phyloP scores from a whole-genome alignment of 2,113 vertebrate species.

The Galeopterus variegatus region DNA sequence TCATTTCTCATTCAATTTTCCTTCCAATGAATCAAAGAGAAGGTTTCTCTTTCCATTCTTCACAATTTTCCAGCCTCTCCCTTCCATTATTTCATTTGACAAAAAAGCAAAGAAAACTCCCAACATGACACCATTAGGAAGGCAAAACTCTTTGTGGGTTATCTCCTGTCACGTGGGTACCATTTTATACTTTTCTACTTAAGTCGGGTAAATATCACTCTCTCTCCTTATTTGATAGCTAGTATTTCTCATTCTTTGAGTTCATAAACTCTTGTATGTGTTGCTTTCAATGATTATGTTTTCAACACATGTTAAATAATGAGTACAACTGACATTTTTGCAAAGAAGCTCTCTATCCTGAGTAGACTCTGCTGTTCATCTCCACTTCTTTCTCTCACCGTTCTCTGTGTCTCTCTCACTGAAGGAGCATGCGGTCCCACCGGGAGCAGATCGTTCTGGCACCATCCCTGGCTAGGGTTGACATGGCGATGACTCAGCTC shows the following conservation, averaged over 20 bases:
- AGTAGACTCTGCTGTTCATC: neutral
- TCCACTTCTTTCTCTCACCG: neutral
- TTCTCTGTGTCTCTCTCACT: conserved; percentile 73
- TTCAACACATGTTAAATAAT: neutral
- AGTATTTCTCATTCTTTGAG: neutral
- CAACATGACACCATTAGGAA: neutral
- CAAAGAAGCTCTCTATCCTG: neutral
- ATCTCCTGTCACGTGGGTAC: neutral
- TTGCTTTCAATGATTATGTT: neutral
- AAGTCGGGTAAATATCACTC: neutral
- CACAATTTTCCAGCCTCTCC: neutral
- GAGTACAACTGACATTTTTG: neutral
- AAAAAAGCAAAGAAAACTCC: neutral
- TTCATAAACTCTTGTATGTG: neutral
- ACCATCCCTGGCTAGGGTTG: conserved; percentile 91
- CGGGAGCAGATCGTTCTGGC: conserved; percentile 94
- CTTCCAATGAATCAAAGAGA: neutral
- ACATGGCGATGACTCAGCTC: conserved; percentile 95
- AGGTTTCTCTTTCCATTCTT: neutral
- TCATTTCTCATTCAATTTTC: neutral
- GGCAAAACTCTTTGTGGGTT: neutral
- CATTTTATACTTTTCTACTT: conserved; percentile 7
- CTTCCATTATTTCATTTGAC: neutral
- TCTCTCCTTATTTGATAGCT: neutral
- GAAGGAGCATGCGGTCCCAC: conserved; percentile 86